Base-by-base conservation (phyloP, 2,888 invertebrate species). In the Smittia aterrima region DNA sequence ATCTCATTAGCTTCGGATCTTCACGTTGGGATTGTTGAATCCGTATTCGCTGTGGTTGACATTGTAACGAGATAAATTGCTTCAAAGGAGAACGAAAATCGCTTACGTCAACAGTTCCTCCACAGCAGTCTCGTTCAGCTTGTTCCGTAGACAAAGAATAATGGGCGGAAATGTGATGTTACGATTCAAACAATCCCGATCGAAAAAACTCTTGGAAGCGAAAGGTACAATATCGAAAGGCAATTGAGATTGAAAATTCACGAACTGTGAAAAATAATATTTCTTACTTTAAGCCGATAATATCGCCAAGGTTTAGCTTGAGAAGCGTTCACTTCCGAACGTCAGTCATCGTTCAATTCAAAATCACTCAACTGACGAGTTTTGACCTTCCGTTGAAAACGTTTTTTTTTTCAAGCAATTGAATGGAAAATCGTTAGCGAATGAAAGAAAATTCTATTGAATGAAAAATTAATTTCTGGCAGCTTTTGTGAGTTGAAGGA, bases 81-180 rank as follows among this genome's bases (percentile, higher is more conserved):
- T 11, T 73, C 22, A 62, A 73, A 24, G 20, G 32, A 58, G 32
- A n/a, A 53, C 40, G 47, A 47, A 47, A 47, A 16, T 13, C 47
- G 47, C 73, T 25, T 75, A 74, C 53, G 32, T 74, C n/a, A 77
- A 67, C 41, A 72, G 76, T 13, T 76, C 73, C 20, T 76, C 47
- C 1, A 76, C 58, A 13, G 77, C 76, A 7, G 76, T 75, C 66
- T 76, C 75, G 74, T 77, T 77, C n/a, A 77, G 25, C 66, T 76
- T 76, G n/a, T 75, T 20, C 1, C 58, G 74, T 24, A 74, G 41
- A 41, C 77, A 77, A 13, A 77, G 22, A 11, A 77, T 77, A 4
- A 77, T 25, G 24, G 75, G 75, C 7, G 77, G 77, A 75, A 77
- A 77, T 18, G 77, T 77, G 20, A 75, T 75, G 41, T 77, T 77